Conservation (phyloP, 2,888 invertebrate genomes). For the Lutraria lutraria region DNA sequence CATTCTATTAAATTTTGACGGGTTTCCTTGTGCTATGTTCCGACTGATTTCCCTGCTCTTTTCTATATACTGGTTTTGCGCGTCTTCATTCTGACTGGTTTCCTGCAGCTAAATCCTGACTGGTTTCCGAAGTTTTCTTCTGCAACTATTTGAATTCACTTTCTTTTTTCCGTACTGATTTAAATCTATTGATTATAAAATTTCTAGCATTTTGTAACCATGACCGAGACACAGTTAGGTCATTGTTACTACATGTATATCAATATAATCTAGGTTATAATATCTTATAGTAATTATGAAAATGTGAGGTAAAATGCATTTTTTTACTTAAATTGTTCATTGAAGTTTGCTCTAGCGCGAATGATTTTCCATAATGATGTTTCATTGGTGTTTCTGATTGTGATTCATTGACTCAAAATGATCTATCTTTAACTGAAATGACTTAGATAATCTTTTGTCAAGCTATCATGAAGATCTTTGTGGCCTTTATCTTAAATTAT, state of each 20-base stretch:
- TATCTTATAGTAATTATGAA: background rate
- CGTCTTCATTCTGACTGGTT: background rate
- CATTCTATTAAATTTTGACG: background rate
- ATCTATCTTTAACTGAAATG: conserved; percentile 19
- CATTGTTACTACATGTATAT: background rate
- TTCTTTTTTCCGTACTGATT: background rate
- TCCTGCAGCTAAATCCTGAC: background rate
- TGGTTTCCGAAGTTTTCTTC: background rate
- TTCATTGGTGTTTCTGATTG: background rate
- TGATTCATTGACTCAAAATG: background rate
- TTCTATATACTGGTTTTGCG: background rate
- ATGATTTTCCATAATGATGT: conserved; percentile 13
- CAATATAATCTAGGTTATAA: background rate
- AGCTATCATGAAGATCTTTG: conserved; percentile 11
- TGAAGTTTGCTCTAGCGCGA: conserved; percentile 6
- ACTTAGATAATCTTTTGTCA: conserved; percentile 10
- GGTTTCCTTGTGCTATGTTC: background rate
- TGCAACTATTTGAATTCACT: background rate
- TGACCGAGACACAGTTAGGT: background rate
- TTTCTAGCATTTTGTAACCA: background rate
- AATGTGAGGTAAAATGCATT: background rate
- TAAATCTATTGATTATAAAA: background rate
- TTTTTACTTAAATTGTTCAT: conserved; percentile 17
- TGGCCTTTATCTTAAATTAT: conserved; percentile 5
- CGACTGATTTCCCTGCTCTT: background rate